phyloP scores from a whole-genome alignment of 1,140 invertebrate genomes.

The Oppia nitens region DNA sequence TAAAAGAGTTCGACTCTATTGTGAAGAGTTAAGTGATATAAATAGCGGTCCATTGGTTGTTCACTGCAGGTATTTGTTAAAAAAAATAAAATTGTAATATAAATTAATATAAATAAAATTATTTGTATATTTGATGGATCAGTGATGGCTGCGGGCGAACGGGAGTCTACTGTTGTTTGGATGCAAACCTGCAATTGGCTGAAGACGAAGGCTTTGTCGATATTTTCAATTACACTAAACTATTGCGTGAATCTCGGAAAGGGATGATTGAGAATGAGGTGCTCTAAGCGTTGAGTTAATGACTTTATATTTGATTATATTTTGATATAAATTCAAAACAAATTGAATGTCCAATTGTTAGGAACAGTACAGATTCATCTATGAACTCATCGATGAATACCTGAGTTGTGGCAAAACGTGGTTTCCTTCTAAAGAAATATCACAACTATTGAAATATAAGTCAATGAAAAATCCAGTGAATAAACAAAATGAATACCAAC shows the following conservation, averaged over 20 bases:
- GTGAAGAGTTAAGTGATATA: slow-evolving; percentile 26
- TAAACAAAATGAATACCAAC: slow-evolving; percentile 72
- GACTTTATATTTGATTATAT: too few relatives aligned
- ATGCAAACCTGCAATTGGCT: slow-evolving; percentile 81
- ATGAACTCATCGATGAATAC: slow-evolving; percentile 82
- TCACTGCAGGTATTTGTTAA: slow-evolving; percentile 64
- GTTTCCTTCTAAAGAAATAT: slow-evolving; percentile 59
- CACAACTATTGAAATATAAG: slow-evolving; percentile 67
- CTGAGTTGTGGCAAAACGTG: slow-evolving; percentile 74
- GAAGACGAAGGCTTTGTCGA: slow-evolving; percentile 85
- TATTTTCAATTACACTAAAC: slow-evolving; percentile 84
- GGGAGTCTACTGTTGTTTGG: slow-evolving; percentile 83
- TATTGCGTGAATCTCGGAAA: slow-evolving; percentile 70
- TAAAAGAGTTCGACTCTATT: slow-evolving; percentile 47
- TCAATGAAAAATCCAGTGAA: slow-evolving; percentile 42
- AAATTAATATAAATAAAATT: too few relatives aligned
- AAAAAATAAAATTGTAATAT: slow-evolving; percentile 10
- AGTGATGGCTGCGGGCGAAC: slow-evolving; percentile 90
- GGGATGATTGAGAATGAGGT: slow-evolving; percentile 84
- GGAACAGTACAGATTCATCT: slow-evolving; percentile 95
- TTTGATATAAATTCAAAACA: too few relatives aligned
- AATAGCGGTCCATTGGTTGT: slow-evolving; percentile 62
- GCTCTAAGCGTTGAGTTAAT: too few relatives aligned
- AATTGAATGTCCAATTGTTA: slow-evolving; percentile 33
- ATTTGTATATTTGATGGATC: too few relatives aligned